Evolutionary conservation across 2,113 vertebrate genomes (phyloP).

Genomic region (Psilopsiagon aymara): DNA sequence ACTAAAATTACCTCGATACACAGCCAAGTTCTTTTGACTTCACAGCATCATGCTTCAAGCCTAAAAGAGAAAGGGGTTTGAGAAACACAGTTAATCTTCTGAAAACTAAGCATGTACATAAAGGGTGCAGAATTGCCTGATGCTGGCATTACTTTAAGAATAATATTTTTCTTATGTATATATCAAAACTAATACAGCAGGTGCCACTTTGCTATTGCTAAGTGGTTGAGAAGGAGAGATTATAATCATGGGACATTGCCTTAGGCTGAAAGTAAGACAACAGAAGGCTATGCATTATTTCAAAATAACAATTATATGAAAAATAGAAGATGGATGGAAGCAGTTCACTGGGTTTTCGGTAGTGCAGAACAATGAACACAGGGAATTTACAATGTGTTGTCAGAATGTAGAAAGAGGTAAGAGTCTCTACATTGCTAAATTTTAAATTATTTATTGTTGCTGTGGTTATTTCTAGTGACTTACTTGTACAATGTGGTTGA

Average conservation of each 20-base stretch:
- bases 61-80: background rate
- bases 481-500: conserved; percentile 6
- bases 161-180: background rate
- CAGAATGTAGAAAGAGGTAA: background rate
- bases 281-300: background rate
- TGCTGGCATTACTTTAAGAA: background rate
- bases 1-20: background rate
- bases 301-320: conserved; percentile 20
- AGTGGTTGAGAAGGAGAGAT: background rate
- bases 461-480: conserved; percentile 6
- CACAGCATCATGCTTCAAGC: background rate
- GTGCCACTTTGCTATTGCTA: background rate
- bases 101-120: background rate
- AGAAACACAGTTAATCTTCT: background rate
- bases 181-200: background rate
- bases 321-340: conserved; percentile 8
- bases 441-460: conserved; percentile 16
- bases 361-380: background rate
- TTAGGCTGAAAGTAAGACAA: background rate
- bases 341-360: background rate
- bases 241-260: background rate
- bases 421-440: background rate
- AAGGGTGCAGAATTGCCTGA: background rate
- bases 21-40: background rate
- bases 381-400: background rate